Evolutionary conservation across 2,888 invertebrate genomes (phyloP).

Genomic region (Cephus pygmeus): DNA sequence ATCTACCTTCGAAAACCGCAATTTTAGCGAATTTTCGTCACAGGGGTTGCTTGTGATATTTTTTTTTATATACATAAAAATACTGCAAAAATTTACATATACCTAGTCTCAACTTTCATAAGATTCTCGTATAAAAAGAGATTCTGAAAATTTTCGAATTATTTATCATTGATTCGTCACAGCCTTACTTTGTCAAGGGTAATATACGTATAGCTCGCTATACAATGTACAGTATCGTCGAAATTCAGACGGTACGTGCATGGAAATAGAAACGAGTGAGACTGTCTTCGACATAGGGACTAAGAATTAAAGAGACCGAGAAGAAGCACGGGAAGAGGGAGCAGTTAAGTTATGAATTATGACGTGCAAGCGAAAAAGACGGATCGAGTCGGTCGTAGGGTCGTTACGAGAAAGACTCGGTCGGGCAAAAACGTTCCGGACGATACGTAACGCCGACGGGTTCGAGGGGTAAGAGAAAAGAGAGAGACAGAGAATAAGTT

Average conservation of each 20-base stretch:
- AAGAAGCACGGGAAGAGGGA: constrained; percentile 40
- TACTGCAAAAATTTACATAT: too few relatives aligned
- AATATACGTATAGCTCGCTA: neutral
- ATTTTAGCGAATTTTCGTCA: neutral
- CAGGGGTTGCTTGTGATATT: neutral
- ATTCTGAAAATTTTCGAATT: neutral
- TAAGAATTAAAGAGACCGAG: constrained; percentile 24
- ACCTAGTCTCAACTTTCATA: too few relatives aligned
- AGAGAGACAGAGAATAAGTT: constrained; percentile 18
- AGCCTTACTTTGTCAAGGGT: neutral
- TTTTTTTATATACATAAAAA: too few relatives aligned
- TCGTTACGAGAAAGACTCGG: constrained; percentile 50
- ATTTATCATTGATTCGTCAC: neutral
- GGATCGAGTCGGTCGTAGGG: constrained; percentile 53
- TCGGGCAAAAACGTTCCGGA: constrained; percentile 43
- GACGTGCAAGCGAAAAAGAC: constrained; percentile 50
- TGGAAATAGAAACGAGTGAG: constrained; percentile 28
- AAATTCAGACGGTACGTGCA: neutral
- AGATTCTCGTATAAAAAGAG: too few relatives aligned
- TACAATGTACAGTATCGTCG: neutral
- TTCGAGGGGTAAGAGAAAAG: constrained; percentile 30
- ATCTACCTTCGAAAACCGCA: neutral
- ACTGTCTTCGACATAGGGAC: constrained; percentile 29
- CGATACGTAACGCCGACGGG: constrained; percentile 31
- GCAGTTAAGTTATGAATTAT: constrained; percentile 65